Conservation (phyloP, 2,797 vertebrate species). For the Chanos chanos region DNA sequence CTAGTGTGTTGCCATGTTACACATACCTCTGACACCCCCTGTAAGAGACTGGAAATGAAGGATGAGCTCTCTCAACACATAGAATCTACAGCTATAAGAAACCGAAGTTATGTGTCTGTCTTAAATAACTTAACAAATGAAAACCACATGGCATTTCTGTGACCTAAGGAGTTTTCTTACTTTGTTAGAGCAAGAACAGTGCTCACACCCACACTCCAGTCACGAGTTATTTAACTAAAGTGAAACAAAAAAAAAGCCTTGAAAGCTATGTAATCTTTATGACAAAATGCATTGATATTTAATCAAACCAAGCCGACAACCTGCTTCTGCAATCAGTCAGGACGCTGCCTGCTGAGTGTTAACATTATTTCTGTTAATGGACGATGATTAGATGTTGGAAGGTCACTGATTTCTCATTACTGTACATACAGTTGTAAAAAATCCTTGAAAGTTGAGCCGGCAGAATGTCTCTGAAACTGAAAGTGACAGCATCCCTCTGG, state of each 20-base stretch:
- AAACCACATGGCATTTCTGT: slow-evolving; percentile 62
- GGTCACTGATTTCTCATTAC: slow-evolving; percentile 11
- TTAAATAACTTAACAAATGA: slow-evolving; percentile 56
- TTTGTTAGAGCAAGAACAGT: slow-evolving; percentile 25
- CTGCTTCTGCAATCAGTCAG: no score
- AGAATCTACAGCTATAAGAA: slow-evolving; percentile 49
- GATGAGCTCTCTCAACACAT: slow-evolving; percentile 61
- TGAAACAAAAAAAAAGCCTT: no score
- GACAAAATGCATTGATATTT: no score
- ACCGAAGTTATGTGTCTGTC: slow-evolving; percentile 60
- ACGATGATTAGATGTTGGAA: slow-evolving; percentile 18
- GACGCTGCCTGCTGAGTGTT: slow-evolving; percentile 4
- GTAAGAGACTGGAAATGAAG: slow-evolving; percentile 49
- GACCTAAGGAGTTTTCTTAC: slow-evolving; percentile 31
- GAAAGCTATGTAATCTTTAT: no score
- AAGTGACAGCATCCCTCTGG: not conserved
- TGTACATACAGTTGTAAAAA: not conserved
- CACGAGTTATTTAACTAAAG: no score
- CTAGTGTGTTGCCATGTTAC: slow-evolving; percentile 26
- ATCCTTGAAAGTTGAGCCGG: slow-evolving; percentile 17
- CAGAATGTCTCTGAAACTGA: slow-evolving; percentile 25
- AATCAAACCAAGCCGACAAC: no score
- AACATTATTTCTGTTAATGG: slow-evolving; percentile 13
- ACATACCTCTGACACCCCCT: slow-evolving; percentile 20
- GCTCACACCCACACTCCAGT: no score